A percentile compares a stretch with the other conserved stretches of the same genome.
These are phyloP conservation scores for Strigamia crassipes DNA, from an alignment of 2,888 invertebrate genomes.

Conservation along the genomic window DNA sequence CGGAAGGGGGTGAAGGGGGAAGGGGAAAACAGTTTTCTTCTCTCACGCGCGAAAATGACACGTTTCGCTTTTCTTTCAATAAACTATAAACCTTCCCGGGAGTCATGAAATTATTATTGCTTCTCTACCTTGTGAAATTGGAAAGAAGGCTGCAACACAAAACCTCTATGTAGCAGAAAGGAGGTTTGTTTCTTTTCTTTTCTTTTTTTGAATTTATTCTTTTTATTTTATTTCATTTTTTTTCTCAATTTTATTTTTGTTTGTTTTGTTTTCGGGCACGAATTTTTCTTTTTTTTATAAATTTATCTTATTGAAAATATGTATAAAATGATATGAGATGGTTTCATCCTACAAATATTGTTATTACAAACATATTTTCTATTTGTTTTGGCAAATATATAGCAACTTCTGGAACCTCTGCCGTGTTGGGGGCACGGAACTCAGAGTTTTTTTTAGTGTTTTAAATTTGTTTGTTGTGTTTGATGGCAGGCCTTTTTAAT, in stretches of 20 bases:
- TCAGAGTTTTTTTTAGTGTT: no score
- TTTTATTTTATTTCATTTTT: not conserved
- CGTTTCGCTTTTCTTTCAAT: slow-evolving; percentile 10
- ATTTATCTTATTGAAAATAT: not conserved
- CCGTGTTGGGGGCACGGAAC: no score
- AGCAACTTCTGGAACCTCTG: no score
- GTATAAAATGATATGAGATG: not conserved
- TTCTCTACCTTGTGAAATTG: slow-evolving; percentile 1
- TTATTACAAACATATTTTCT: no score
- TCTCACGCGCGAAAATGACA: slow-evolving; percentile 10
- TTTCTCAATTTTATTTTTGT: not conserved
- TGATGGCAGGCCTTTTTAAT: no score
- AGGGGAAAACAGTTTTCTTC: slow-evolving; percentile 4
- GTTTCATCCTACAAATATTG: no score
- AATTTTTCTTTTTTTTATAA: not conserved
- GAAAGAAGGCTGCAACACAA: slow-evolving; percentile 10
- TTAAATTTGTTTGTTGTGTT: no score
- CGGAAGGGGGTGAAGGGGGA: not conserved
- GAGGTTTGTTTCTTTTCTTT: not conserved
- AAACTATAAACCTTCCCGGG: slow-evolving; percentile 10
- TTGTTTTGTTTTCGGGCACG: not conserved
- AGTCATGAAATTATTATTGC: slow-evolving; percentile 10
- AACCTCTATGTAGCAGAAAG: slow-evolving; percentile 4
- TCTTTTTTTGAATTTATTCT: not conserved
- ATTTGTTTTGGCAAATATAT: no score